Evolutionary conservation across 1,140 invertebrate species (phyloP), one percentile per base, ranked within the genome.

Genomic region (Polypedilum vanderplanki): DNA sequence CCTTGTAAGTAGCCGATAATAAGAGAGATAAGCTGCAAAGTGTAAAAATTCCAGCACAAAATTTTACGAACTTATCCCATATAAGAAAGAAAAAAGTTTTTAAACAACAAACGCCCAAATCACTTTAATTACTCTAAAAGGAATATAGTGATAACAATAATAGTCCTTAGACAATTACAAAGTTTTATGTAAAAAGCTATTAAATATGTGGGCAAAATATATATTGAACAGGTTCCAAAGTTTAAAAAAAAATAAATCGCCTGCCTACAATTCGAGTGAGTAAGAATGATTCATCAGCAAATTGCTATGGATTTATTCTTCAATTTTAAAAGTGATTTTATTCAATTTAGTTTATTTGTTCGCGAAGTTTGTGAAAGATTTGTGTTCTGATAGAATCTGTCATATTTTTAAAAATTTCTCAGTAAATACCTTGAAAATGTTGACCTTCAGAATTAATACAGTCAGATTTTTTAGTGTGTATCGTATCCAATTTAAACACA

Each of bases 401-500:
- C 65, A 70, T 10, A 18, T 70, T 57, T 12, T 9, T 4, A 20
- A 22, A 70, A 22, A 4, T 18, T 70, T 70, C 20, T 70, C 65
- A 20, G 9, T 20, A 22, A 10, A 18, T 70, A 70, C 65, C 65
- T 70, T 70, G 65, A 70, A 18, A 57, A 12, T 70, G 18, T 8
- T 70, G 65, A 70, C 65, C 65, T 70, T 70, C 65, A 70, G 65
- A 70, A 70, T 70, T 12, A 20, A 70, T 70, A 20, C 20, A 70
- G 20, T 9, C 17, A 70, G 65, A 70, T 70, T 70, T 70, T 70
- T 70, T 20, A 33, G n/a, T 22, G 46, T 57, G n/a, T 57, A 70
- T 20, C 65, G n/a, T 57, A 70, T 20, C 65, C 65, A 70, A 70
- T 70, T 70, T 70, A 70, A 70, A 70, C 46, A 70, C 65, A 70